These are phyloP conservation scores for Caenorhabditis imperialis DNA, from an alignment of 2,888 invertebrate genomes.

Conservation along the genomic window DNA sequence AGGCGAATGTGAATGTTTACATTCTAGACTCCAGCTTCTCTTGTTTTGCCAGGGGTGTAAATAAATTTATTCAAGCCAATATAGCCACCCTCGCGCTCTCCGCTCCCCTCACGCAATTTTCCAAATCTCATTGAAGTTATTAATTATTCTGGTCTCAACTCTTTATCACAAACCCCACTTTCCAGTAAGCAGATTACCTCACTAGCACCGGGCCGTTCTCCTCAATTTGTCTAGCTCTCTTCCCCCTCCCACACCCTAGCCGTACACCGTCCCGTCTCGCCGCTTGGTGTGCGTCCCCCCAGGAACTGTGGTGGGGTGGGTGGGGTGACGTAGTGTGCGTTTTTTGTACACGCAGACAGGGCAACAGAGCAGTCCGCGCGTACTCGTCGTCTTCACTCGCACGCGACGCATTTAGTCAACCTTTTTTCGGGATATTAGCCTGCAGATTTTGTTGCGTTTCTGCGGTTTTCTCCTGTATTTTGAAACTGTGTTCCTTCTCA, in stretches of 20 bases:
- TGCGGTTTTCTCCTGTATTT: no score
- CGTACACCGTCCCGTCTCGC: constrained; percentile 2
- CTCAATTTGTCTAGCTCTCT: constrained; percentile 7
- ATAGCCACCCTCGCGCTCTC: no score
- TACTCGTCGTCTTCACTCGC: constrained; percentile 7
- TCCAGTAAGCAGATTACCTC: neutral
- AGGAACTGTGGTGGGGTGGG: constrained; percentile 34
- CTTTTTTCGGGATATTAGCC: neutral
- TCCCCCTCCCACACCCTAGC: constrained; percentile 3
- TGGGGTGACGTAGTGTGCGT: neutral
- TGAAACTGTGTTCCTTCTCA: no score
- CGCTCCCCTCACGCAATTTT: no score
- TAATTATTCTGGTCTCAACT: no score
- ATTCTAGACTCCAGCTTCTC: no score
- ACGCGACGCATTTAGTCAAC: neutral
- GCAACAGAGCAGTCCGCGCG: constrained; percentile 17
- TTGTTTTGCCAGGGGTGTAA: no score
- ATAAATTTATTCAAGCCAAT: no score
- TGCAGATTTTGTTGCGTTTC: neutral
- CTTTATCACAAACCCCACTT: no score
- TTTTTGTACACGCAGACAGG: constrained; percentile 11
- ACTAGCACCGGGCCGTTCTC: constrained; percentile 16
- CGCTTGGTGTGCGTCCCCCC: constrained; percentile 9
- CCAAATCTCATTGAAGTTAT: no score
- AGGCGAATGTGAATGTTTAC: no score